A percentile compares a stretch with the other conserved stretches of the same genome.
Evolutionary conservation across 2,888 invertebrate genomes (phyloP).

Genomic region (Melieria picta): DNA sequence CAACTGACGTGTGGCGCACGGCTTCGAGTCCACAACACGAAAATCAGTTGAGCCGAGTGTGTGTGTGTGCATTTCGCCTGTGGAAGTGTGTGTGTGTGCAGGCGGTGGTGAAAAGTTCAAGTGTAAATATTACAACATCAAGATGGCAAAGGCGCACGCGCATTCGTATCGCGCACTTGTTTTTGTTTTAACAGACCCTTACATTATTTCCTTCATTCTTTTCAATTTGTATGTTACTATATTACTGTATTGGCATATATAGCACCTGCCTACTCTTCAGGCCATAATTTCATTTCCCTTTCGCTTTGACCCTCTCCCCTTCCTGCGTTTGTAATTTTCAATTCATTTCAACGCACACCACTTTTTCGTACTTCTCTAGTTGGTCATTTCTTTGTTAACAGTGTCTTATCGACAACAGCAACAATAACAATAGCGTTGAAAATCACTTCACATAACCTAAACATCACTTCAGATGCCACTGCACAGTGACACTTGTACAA

Average conservation of each 20-base stretch:
- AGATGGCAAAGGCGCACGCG: too few species aligned
- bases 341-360: not conserved
- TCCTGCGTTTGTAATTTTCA: not conserved
- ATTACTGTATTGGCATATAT: not conserved
- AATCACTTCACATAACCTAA: too few species aligned
- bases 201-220: not conserved
- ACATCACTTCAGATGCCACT: too few species aligned
- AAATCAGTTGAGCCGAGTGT: too few species aligned
- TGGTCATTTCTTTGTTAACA: too few species aligned
- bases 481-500: too few species aligned
- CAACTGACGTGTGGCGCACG: too few species aligned
- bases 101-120: conserved; percentile 8
- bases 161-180: too few species aligned
- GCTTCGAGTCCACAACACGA: too few species aligned
- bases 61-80: not conserved
- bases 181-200: too few species aligned
- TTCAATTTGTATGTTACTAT: not conserved
- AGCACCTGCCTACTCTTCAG: not conserved
- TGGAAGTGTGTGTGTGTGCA: not conserved
- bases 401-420: too few species aligned
- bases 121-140: conserved; percentile 17
- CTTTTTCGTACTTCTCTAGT: not conserved
- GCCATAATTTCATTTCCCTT: not conserved
- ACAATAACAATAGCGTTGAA: too few species aligned
- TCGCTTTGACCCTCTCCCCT: not conserved